Base-by-base conservation (phyloP, 2,797 vertebrate species). In the Tenualosa ilisha region DNA sequence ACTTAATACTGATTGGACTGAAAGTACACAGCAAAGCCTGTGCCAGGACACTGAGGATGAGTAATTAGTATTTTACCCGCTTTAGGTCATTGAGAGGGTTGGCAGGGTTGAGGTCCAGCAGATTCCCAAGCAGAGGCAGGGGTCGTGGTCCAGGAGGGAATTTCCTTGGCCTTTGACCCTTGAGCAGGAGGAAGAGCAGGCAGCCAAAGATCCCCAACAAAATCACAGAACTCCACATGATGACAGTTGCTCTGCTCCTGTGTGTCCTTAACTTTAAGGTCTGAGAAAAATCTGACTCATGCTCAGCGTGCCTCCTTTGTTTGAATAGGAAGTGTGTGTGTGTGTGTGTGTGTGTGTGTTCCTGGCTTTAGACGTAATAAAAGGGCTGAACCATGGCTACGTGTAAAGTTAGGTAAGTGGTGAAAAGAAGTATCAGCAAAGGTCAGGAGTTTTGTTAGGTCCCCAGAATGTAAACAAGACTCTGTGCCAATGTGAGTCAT, bases 171-270 rank as follows among this genome's bases (percentile, higher is more conserved):
- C 72, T 46, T n/a, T 79, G 72, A 8, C 2, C 46, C 13, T 46
- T 79, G 26, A 79, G 40, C 72, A 79, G 17, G 5, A 46, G 17
- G 20, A 43, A 46, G 2, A 79, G 40, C 15, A 79, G 72, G 15
- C 37, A 46, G 6, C 72, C 37, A 37, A 22, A 20, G 37, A 79
- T 22, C 72, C 37, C 40, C 40, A 79, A 17, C 37, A 79, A 20
- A 79, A 79, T 79, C 37, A 79, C 40, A 37, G 72, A 40, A 7
- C 72, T 40, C 72, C 72, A 79, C 72, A 79, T 79, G 37, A 46
- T 79, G 17, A 79, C 40, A 9, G 15, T 6, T 79, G 72, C 40
- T 20, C 72, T 40, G 40, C 26, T 72, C 15, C 12, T 72, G 40
- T 43, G 37, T 7, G 72, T 17, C 6, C 7, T 79, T 79, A 43